These are phyloP conservation scores for Neocrepidodera transversa DNA, from an alignment of 2,888 invertebrate genomes.

Conservation along the genomic window DNA sequence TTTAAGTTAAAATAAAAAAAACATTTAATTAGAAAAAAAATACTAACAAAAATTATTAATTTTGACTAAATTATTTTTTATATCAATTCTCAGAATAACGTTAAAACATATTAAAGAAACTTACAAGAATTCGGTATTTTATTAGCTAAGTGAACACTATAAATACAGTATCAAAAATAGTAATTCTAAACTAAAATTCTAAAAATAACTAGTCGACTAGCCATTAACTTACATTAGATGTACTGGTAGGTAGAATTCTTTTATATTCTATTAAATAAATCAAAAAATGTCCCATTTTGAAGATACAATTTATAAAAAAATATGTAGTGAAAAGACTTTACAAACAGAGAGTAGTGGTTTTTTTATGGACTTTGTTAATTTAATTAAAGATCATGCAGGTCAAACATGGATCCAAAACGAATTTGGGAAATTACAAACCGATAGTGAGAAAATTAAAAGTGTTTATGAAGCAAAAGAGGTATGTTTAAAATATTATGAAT, in stretches of 20 bases:
- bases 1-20: no score
- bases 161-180: no score
- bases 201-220: background rate
- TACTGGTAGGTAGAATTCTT: no score
- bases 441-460: conserved; percentile 66
- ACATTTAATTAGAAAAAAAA: no score
- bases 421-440: conserved; percentile 67
- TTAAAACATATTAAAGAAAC: no score
- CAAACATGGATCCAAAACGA: conserved; percentile 67
- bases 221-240: background rate
- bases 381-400: conserved; percentile 65
- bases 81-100: no score
- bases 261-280: no score
- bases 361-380: conserved; percentile 71
- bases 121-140: no score
- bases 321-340: conserved; percentile 78
- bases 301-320: conserved; percentile 62
- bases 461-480: conserved; percentile 65
- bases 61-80: no score
- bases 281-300: conserved; percentile 29
- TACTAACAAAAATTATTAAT: no score
- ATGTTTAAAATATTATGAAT: no score
- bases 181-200: background rate
- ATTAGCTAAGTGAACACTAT: no score
- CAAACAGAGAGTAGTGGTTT: conserved; percentile 79